phyloP scores from a whole-genome alignment of 2,113 vertebrate genomes.

The Phaethornis superciliosus region DNA sequence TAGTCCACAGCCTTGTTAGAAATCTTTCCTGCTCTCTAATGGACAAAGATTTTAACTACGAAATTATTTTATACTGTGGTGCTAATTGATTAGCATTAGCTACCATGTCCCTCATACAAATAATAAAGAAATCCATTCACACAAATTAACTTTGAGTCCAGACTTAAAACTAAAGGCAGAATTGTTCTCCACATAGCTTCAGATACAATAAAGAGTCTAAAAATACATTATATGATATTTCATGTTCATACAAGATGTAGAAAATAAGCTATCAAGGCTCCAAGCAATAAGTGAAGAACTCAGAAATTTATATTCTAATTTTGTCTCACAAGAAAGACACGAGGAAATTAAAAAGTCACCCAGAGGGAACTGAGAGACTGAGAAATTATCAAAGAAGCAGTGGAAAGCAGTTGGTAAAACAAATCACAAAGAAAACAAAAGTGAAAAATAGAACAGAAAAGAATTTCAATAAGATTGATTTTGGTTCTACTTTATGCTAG shows the following conservation, averaged over 20 bases:
- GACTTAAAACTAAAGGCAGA: not conserved
- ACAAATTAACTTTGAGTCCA: not conserved
- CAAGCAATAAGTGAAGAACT: slow-evolving; percentile 18
- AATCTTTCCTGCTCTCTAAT: not conserved
- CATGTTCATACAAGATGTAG: not conserved
- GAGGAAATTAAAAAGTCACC: not conserved
- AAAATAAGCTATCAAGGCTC: not conserved
- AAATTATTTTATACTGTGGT: not conserved
- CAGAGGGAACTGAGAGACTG: not conserved
- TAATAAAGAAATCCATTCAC: not conserved
- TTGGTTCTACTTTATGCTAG: not conserved
- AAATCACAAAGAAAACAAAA: not conserved
- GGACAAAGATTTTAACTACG: not conserved
- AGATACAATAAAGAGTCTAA: not conserved
- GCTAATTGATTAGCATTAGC: not conserved
- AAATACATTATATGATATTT: not conserved
- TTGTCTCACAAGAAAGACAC: not conserved
- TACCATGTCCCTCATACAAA: not conserved
- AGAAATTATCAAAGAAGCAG: slow-evolving; percentile 1
- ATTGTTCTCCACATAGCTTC: not conserved
- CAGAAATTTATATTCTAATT: slow-evolving; percentile 18
- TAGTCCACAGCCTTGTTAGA: not conserved
- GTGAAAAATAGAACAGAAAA: not conserved
- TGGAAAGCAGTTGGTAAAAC: not conserved
- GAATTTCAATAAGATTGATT: not conserved